Conservation (phyloP, 2,797 vertebrate species). For the Moxostoma hubbsi region DNA sequence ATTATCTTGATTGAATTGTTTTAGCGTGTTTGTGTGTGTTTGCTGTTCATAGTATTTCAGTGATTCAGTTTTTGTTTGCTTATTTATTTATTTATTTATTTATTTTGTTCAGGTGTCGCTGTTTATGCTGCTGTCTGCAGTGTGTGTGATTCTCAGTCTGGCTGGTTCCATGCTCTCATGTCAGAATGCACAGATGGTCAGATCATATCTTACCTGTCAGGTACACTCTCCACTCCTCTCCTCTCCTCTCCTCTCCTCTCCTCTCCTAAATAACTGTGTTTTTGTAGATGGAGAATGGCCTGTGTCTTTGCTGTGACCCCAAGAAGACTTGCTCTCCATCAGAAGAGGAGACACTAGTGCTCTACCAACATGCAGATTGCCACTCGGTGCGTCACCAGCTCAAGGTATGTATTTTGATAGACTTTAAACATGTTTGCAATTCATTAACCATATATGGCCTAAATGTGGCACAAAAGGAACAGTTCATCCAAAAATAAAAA, state of each 20-base stretch:
- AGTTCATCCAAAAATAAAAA: too few relatives aligned
- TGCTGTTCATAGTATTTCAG: neutral
- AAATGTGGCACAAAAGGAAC: too few relatives aligned
- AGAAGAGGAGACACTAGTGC: conserved; percentile 85
- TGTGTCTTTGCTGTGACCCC: conserved; percentile 80
- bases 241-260: conserved; percentile 5
- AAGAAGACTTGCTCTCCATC: conserved; percentile 74
- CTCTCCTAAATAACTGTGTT: neutral
- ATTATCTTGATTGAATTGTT: neutral
- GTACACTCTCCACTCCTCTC: conserved; percentile 48
- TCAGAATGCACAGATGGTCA: conserved; percentile 96
- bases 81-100: neutral
- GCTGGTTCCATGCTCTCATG: conserved; percentile 97
- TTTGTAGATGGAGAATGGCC: conserved; percentile 78
- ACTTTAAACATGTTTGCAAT: too few relatives aligned
- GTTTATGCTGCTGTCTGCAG: conserved; percentile 95
- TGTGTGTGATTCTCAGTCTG: conserved; percentile 94
- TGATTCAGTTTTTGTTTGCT: conserved; percentile 34
- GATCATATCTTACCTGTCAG: conserved; percentile 85
- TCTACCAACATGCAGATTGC: conserved; percentile 87
- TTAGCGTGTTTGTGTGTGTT: neutral
- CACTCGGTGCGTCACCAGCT: conserved; percentile 87
- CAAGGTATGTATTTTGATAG: conserved; percentile 77
- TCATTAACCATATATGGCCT: too few relatives aligned
- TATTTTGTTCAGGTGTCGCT: conserved; percentile 86